Conservation (phyloP, 2,888 invertebrate species). For the Agriotes lineatus region DNA sequence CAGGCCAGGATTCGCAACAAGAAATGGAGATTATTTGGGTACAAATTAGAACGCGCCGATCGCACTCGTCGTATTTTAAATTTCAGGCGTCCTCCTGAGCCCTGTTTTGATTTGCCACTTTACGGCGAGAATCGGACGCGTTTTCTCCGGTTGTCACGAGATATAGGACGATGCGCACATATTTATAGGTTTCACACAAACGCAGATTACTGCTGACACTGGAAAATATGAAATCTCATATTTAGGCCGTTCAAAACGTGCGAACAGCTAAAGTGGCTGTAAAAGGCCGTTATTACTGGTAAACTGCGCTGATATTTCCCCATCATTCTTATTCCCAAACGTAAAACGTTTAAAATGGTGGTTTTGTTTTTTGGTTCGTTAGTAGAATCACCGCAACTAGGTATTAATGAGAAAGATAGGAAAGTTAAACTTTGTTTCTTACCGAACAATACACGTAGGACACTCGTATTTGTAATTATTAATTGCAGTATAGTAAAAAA, state of each 20-base stretch:
- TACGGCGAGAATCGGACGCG: conserved; percentile 3
- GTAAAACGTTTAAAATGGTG: too few relatives aligned
- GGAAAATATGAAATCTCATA: conserved; percentile 10
- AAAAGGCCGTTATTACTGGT: neutral
- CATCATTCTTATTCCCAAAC: neutral
- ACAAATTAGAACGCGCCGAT: conserved; percentile 2
- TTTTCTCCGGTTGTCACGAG: neutral
- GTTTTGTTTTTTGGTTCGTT: too few relatives aligned
- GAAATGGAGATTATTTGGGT: neutral
- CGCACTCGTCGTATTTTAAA: conserved; percentile 14
- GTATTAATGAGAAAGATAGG: too few relatives aligned
- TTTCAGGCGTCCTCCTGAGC: conserved; percentile 20
- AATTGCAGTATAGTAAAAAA: too few relatives aligned
- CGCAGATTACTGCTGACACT: conserved; percentile 25
- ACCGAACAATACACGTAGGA: too few relatives aligned
- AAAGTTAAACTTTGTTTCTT: too few relatives aligned
- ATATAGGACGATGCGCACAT: conserved; percentile 15
- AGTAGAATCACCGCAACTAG: too few relatives aligned
- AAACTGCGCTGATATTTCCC: neutral
- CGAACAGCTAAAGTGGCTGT: neutral
- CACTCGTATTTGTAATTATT: too few relatives aligned
- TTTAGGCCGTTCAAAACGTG: neutral
- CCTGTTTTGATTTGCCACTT: conserved; percentile 23
- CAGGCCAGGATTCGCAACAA: conserved; percentile 6
- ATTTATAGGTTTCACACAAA: conserved; percentile 23